phyloP scores from a whole-genome alignment of 2,113 vertebrate genomes.

The Dissostichus mawsoni region DNA sequence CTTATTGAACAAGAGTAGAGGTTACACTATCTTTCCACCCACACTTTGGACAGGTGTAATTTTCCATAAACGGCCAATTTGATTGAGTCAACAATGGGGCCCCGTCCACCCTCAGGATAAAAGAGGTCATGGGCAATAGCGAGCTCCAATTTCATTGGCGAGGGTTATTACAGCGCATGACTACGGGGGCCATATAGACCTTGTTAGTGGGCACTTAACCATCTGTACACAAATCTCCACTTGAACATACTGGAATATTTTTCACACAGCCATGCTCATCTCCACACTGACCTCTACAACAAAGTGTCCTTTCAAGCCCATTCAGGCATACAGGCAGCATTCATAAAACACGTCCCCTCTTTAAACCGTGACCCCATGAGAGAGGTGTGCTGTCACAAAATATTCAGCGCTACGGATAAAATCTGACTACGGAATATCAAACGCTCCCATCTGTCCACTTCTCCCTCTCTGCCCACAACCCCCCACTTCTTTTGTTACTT shows the following conservation, averaged over 20 bases:
- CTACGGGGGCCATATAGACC: conserved; percentile 75
- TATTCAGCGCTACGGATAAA: conserved; percentile 53
- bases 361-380: conserved; percentile 68
- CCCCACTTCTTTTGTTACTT: conserved; percentile 19
- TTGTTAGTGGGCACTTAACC: conserved; percentile 84
- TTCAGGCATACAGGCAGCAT: conserved; percentile 72
- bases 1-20: conserved; percentile 23
- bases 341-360: conserved; percentile 68
- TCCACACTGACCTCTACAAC: conserved; percentile 80
- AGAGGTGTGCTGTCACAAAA: conserved; percentile 62
- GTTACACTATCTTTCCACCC: conserved; percentile 31
- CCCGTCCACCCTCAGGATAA: conserved; percentile 57
- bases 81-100: conserved; percentile 60
- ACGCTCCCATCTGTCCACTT: conserved; percentile 67
- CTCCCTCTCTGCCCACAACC: not conserved
- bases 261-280: conserved; percentile 68
- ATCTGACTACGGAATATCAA: conserved; percentile 59
- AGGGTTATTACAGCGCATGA: conserved; percentile 70
- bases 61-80: conserved; percentile 63
- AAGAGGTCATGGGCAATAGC: conserved; percentile 53
- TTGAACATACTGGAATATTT: conserved; percentile 64
- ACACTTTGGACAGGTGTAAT: conserved; percentile 65
- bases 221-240: conserved; percentile 83
- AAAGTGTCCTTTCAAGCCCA: conserved; percentile 73
- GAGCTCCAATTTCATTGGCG: conserved; percentile 59